Percentiles rank a stretch among this genome's conserved stretches.
phyloP scores from a whole-genome alignment of 2,888 invertebrate species.

The Lepetodrilus schrolli region DNA sequence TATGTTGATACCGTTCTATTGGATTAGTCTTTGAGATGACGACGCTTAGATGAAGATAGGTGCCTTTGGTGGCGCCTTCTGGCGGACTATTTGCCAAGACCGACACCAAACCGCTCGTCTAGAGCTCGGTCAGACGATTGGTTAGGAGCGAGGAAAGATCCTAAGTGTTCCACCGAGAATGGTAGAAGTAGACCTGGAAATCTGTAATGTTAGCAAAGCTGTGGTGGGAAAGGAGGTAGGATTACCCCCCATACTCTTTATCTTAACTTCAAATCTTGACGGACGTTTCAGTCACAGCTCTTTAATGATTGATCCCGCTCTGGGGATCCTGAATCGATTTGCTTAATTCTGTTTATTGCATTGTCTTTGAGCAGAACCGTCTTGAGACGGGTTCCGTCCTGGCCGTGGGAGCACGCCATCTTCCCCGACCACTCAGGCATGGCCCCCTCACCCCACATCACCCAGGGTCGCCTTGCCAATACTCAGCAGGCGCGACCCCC shows the following conservation, averaged over 20 bases:
- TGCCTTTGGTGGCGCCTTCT: neutral
- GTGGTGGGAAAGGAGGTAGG: neutral
- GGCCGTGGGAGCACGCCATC: neutral
- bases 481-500: conserved; percentile 9
- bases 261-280: conserved; percentile 22
- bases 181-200: neutral
- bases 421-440: neutral
- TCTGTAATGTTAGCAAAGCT: neutral
- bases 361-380: conserved; percentile 1
- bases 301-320: neutral
- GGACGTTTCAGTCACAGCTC: neutral
- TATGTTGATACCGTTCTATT: neutral
- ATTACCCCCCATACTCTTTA: conserved; percentile 11
- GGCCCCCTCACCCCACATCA: neutral
- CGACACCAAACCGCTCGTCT: neutral
- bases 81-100: neutral
- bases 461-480: neutral
- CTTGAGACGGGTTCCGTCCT: neutral
- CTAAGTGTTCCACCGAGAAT: neutral
- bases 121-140: neutral
- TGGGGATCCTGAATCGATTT: neutral
- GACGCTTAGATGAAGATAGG: neutral
- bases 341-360: conserved; percentile 22
- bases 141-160: neutral
- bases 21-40: neutral